phyloP scores from a whole-genome alignment of 2,797 vertebrate species.

The Dendrocincla tyrannina region DNA sequence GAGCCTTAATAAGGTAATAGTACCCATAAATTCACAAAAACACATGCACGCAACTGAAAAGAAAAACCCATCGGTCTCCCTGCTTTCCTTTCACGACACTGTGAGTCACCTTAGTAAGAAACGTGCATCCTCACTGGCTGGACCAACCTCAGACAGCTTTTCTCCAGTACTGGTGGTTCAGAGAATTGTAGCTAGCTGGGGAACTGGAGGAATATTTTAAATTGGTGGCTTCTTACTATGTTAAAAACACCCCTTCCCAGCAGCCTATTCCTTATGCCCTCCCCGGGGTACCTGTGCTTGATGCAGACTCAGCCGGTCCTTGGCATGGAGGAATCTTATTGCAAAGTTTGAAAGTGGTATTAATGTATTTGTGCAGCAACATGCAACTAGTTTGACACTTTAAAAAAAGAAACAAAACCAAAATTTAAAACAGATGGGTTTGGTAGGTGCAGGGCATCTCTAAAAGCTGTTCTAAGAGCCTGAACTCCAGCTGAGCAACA shows the following conservation, averaged over 20 bases:
- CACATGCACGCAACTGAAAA: neutral
- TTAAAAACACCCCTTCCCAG: neutral
- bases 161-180: neutral
- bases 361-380: neutral
- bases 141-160: neutral
- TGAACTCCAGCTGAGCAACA: neutral
- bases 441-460: neutral
- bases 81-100: neutral
- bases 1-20: neutral
- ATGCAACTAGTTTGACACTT: neutral
- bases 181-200: neutral
- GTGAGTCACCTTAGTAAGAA: neutral
- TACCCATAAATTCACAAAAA: neutral
- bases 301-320: neutral
- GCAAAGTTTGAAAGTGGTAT: neutral
- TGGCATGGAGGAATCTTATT: neutral
- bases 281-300: neutral
- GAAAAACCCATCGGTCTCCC: neutral
- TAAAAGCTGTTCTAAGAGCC: neutral
- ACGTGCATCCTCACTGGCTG: neutral
- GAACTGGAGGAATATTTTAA: neutral
- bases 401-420: neutral
- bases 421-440: neutral
- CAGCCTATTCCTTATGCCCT: neutral
- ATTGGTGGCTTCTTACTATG: neutral